Evolutionary conservation across 2,113 vertebrate genomes (phyloP).

Genomic region (Eudorcas thomsonii): DNA sequence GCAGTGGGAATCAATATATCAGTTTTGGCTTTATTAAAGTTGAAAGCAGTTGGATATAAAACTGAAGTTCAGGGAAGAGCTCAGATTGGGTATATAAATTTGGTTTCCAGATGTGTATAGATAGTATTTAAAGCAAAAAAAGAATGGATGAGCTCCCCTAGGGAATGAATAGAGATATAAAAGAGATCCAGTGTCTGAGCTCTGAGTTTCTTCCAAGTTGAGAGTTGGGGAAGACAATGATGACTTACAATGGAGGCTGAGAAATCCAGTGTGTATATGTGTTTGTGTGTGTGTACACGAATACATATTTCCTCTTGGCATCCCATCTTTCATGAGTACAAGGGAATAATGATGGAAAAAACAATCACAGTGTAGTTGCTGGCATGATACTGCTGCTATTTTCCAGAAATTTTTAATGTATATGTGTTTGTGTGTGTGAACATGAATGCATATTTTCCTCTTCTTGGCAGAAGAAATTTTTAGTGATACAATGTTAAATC

Average conservation of each 20-base stretch:
- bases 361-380: too few relatives aligned
- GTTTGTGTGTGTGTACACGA: background rate
- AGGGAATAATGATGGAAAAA: too few relatives aligned
- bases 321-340: background rate
- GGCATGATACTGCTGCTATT: too few relatives aligned
- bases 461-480: background rate
- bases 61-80: background rate
- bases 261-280: background rate
- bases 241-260: background rate
- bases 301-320: background rate
- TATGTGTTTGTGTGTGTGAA: background rate
- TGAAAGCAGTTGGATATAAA: background rate
- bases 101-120: background rate
- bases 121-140: background rate
- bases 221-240: background rate
- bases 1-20: background rate
- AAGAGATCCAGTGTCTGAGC: background rate
- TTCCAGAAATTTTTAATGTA: slow-evolving; percentile 3
- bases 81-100: background rate
- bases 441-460: background rate
- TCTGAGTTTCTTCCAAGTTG: accelerated
- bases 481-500: slow-evolving; percentile 51
- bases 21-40: background rate
- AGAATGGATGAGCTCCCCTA: background rate
- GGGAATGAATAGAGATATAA: background rate